Evolutionary conservation across 2,113 vertebrate genomes (phyloP).

Genomic region (Urocynchramus pylzowi): DNA sequence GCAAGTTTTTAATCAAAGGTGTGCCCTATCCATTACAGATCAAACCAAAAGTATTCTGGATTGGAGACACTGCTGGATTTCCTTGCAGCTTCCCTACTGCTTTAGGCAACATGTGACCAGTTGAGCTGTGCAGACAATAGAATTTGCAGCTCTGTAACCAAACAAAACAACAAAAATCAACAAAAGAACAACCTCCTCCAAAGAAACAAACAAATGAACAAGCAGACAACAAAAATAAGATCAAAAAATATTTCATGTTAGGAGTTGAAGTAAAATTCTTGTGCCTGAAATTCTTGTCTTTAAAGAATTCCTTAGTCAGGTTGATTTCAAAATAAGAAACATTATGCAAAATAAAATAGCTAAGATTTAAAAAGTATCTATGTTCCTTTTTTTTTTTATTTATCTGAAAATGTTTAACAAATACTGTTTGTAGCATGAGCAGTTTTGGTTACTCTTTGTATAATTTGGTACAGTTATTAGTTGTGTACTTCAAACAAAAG

Average conservation of each 20-base stretch:
- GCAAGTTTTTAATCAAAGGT: neutral
- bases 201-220: neutral
- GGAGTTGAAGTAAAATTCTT: neutral
- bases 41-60: neutral
- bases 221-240: neutral
- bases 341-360: neutral
- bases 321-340: neutral
- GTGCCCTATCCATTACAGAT: neutral
- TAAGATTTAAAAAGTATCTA: neutral
- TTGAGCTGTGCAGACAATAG: neutral
- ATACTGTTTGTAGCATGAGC: neutral
- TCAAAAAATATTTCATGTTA: neutral
- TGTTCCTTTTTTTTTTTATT: neutral
- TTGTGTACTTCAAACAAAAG: neutral
- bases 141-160: neutral
- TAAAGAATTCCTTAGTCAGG: neutral
- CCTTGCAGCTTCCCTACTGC: neutral
- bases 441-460: neutral
- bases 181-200: fast-evolving
- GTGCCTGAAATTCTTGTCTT: neutral
- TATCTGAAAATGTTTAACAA: neutral
- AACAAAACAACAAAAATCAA: neutral
- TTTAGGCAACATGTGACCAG: neutral
- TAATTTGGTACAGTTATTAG: neutral
- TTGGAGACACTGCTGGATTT: neutral